Evolutionary conservation across 2,797 vertebrate species (phyloP), one percentile per base, ranked within the genome.

Genomic region (Erpetoichthys calabaricus): DNA sequence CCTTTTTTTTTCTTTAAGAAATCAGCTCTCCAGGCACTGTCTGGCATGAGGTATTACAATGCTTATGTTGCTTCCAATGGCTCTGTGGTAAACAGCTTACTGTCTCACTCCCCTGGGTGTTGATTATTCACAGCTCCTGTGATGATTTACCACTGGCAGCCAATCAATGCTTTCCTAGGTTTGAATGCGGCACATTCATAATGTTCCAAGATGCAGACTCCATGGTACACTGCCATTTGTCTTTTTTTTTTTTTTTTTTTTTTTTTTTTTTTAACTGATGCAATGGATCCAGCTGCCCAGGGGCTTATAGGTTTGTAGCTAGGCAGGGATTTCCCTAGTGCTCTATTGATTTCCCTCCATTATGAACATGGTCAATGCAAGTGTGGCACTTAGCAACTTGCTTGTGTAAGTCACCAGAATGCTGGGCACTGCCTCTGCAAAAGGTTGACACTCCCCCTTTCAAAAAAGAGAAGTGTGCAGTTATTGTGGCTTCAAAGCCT

Each of bases 171-270:
- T 44, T 8, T 6, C 10, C 6, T 45, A 46, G 42, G 9, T 56
- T 10, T 25, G 8, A 49, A 8, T 49, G 42, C 47, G 56, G 10
- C 42, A 47, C 47, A 55, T 55, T 7, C 44, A 51, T 57, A 61
- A 57, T 45, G 47, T 53, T 51, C 9, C 56, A 44, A 10, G 45
- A 62, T 62, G 56, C 60, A 50, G 44, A 47, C 56, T 47, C 44
- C 60, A 46, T 53, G 45, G 56, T 46, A 58, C 53, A 58, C 49
- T 49, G 56, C 10, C 56, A 53, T 45, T 10, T 46, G 45, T 58
- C 42, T 47, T 46, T 42, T 54, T 45, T n/a, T 45, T n/a, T 42
- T 45, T n/a, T 45, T n/a, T 42, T 45, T n/a, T 45, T n/a, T n/a
- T n/a, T n/a, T n/a, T n/a, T n/a, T n/a, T n/a, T 45, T n/a, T 45